A percentile compares a stretch with the other conserved stretches of the same genome.
These are phyloP conservation scores for Cerastoderma edule DNA, from an alignment of 2,888 invertebrate species.

Conservation along the genomic window DNA sequence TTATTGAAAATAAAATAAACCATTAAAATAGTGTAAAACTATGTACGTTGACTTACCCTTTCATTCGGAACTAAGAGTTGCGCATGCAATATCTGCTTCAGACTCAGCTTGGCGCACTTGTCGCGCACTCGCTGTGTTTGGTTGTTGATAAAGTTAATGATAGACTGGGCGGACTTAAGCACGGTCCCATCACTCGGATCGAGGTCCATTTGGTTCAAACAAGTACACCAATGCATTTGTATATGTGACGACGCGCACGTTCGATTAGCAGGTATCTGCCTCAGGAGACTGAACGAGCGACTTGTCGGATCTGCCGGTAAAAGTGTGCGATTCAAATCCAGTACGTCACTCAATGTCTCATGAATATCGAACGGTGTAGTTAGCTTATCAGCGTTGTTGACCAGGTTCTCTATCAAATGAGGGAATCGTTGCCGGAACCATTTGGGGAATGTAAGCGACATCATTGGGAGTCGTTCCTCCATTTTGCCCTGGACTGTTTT, in stretches of 20 bases:
- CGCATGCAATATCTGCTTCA: constrained; percentile 60
- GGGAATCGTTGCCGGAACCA: constrained; percentile 70
- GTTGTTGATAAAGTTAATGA: constrained; percentile 68
- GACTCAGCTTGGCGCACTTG: constrained; percentile 60
- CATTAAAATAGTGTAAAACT: too few relatives aligned
- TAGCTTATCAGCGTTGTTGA: constrained; percentile 71
- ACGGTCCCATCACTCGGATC: constrained; percentile 62
- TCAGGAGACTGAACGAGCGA: constrained; percentile 76
- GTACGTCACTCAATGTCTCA: constrained; percentile 74
- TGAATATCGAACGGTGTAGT: constrained; percentile 81
- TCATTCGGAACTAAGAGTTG: constrained; percentile 72
- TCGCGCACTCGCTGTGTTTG: constrained; percentile 57
- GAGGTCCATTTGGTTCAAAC: constrained; percentile 69
- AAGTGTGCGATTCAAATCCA: constrained; percentile 72
- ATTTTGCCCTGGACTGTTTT: constrained; percentile 78
- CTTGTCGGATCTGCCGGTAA: constrained; percentile 14
- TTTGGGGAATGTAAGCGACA: constrained; percentile 76
- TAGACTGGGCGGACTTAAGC: constrained; percentile 56
- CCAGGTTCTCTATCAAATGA: constrained; percentile 60
- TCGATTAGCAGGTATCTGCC: constrained; percentile 71
- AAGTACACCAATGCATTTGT: constrained; percentile 80
- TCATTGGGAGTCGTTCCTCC: constrained; percentile 80
- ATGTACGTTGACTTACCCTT: constrained; percentile 74
- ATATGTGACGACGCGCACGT: constrained; percentile 76
- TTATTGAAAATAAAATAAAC: too few relatives aligned